A percentile compares a stretch with the other conserved stretches of the same genome.
phyloP scores from a whole-genome alignment of 1,140 invertebrate species.

The Cardiocondyla obscurior region DNA sequence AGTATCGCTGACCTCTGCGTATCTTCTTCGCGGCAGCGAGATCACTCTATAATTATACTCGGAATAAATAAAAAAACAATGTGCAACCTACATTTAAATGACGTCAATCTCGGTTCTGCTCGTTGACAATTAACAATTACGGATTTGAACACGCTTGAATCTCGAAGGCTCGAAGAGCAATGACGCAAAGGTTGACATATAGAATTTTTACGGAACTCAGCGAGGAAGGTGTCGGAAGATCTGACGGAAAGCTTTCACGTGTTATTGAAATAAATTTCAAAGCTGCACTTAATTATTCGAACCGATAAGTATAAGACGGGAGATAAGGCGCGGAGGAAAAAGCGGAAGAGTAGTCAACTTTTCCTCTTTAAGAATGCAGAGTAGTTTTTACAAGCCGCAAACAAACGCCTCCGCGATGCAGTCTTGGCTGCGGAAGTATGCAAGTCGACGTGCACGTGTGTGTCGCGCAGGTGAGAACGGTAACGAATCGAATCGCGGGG shows the following conservation, averaged over 20 bases:
- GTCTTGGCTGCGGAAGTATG: slow-evolving; percentile 20
- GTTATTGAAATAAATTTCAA: not conserved
- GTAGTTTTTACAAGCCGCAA: not conserved
- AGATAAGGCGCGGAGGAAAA: not conserved
- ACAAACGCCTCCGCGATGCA: not conserved
- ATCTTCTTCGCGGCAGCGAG: not conserved
- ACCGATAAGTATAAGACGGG: not conserved
- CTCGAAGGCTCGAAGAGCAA: not conserved
- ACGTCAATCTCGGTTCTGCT: not conserved
- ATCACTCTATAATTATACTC: not conserved
- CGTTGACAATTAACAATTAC: not conserved
- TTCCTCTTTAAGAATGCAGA: not conserved
- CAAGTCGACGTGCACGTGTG: slow-evolving; percentile 36
- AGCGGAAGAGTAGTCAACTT: not conserved
- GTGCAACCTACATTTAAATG: not conserved
- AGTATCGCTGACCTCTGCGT: too few relatives aligned
- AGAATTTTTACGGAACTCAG: not conserved
- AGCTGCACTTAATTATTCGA: not conserved
- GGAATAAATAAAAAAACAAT: not conserved
- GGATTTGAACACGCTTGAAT: not conserved
- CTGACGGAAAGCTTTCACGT: not conserved
- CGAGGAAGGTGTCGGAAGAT: not conserved
- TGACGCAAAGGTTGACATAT: not conserved
- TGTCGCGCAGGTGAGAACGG: slow-evolving; percentile 49
- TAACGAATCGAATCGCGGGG: slow-evolving; percentile 76